phyloP scores from a whole-genome alignment of 1,140 invertebrate genomes.

The Trichogramma pretiosum region DNA sequence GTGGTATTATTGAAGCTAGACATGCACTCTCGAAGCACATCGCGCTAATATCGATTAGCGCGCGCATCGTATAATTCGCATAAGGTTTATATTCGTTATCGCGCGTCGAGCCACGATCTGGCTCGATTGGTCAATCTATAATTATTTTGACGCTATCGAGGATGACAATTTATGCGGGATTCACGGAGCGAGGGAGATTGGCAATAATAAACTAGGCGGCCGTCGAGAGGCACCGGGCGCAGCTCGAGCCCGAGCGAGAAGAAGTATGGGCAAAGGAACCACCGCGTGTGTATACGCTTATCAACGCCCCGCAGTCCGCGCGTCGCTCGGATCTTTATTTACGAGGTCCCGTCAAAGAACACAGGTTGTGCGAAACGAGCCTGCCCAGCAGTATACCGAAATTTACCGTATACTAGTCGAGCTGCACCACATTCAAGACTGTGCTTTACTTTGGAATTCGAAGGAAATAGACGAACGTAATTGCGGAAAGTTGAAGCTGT shows the following conservation, averaged over 20 bases:
- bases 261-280: constrained; percentile 7
- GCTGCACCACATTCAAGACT: constrained; percentile 25
- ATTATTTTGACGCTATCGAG: too few relatives aligned
- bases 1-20: too few relatives aligned
- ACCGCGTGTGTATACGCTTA: constrained; percentile 31
- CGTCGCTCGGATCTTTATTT: constrained; percentile 44
- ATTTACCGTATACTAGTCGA: too few relatives aligned
- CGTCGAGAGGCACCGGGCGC: not conserved
- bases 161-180: too few relatives aligned
- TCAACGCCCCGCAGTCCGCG: constrained; percentile 35
- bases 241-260: constrained; percentile 6
- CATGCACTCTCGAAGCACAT: too few relatives aligned
- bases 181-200: not conserved
- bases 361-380: too few relatives aligned
- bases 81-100: too few relatives aligned
- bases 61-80: too few relatives aligned
- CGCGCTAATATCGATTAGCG: too few relatives aligned
- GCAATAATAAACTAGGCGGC: constrained; percentile 7
- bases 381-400: too few relatives aligned
- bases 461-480: not conserved
- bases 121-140: too few relatives aligned
- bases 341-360: constrained; percentile 37
- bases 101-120: not conserved
- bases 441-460: constrained; percentile 32
- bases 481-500: not conserved